phyloP scores from a whole-genome alignment of 2,888 invertebrate species.

The Lepidochitona cinerea region DNA sequence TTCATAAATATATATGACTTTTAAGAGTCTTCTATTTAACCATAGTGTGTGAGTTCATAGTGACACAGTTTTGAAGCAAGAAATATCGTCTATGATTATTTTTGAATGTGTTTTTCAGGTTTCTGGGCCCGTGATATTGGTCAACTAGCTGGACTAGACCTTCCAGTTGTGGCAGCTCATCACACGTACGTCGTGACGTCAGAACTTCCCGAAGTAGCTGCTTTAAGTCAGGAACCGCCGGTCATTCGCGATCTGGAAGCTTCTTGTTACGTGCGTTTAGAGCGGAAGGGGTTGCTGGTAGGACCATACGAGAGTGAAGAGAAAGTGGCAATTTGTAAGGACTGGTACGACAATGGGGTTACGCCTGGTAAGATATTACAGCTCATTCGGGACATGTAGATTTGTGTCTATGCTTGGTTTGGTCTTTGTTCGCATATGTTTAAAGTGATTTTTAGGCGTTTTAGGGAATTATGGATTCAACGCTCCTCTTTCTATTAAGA shows the following conservation, averaged over 20 bases:
- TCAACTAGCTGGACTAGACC: slow-evolving; percentile 62
- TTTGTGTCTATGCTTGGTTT: too few relatives aligned
- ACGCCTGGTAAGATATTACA: slow-evolving; percentile 57
- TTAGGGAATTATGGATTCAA: too few relatives aligned
- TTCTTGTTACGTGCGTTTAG: slow-evolving; percentile 71
- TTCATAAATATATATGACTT: too few relatives aligned
- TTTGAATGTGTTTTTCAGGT: slow-evolving; percentile 56
- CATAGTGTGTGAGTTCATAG: too few relatives aligned
- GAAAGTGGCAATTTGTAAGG: slow-evolving; percentile 68
- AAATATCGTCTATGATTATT: too few relatives aligned
- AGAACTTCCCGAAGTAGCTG: slow-evolving; percentile 58
- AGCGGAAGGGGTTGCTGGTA: slow-evolving; percentile 68
- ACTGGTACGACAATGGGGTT: slow-evolving; percentile 69
- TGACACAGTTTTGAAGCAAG: too few relatives aligned
- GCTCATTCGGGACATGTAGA: too few relatives aligned
- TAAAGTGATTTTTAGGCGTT: too few relatives aligned
- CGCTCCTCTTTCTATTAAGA: too few relatives aligned
- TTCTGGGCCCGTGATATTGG: slow-evolving; percentile 72
- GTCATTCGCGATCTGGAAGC: slow-evolving; percentile 72
- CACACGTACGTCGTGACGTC: slow-evolving; percentile 72
- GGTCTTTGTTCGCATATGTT: too few relatives aligned
- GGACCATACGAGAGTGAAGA: slow-evolving; percentile 71
- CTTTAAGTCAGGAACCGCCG: slow-evolving; percentile 63
- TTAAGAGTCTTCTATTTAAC: too few relatives aligned
- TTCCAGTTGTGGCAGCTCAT: slow-evolving; percentile 71